Conservation (phyloP, 2,113 vertebrate genomes). For the Sprattus sprattus region DNA sequence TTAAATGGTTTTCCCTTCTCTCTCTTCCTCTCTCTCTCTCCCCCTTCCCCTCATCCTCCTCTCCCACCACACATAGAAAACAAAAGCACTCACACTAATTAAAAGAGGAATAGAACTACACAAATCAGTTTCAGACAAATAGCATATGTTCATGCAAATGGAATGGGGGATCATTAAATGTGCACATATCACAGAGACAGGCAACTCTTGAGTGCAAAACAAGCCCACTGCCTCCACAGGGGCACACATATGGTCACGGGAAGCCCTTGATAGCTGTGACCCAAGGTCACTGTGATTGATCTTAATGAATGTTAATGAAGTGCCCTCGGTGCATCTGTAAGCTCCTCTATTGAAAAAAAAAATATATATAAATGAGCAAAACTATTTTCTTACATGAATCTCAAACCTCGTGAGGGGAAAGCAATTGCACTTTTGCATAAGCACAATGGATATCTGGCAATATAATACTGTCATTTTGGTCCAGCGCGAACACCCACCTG, state of each 20-base stretch:
- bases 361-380: neutral
- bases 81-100: constrained; percentile 62
- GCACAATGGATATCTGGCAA: neutral
- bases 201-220: constrained; percentile 42
- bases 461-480: neutral
- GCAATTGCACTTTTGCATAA: neutral
- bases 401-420: constrained; percentile 48
- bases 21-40: constrained; percentile 30
- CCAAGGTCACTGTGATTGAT: constrained; percentile 41
- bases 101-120: constrained; percentile 69
- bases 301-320: constrained; percentile 42
- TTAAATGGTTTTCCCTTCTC: constrained; percentile 50
- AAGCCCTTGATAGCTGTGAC: constrained; percentile 28
- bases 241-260: neutral
- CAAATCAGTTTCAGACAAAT: constrained; percentile 68
- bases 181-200: constrained; percentile 57
- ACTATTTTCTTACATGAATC: neutral
- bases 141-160: constrained; percentile 74
- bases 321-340: constrained; percentile 21
- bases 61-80: constrained; percentile 22
- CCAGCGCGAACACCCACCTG: neutral
- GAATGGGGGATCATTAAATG: constrained; percentile 64
- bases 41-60: neutral
- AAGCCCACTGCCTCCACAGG: constrained; percentile 27
- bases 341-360: neutral